Percentiles rank a stretch among this genome's conserved stretches.
Evolutionary conservation across 2,113 vertebrate species (phyloP).

Genomic region (Falco punctatus): DNA sequence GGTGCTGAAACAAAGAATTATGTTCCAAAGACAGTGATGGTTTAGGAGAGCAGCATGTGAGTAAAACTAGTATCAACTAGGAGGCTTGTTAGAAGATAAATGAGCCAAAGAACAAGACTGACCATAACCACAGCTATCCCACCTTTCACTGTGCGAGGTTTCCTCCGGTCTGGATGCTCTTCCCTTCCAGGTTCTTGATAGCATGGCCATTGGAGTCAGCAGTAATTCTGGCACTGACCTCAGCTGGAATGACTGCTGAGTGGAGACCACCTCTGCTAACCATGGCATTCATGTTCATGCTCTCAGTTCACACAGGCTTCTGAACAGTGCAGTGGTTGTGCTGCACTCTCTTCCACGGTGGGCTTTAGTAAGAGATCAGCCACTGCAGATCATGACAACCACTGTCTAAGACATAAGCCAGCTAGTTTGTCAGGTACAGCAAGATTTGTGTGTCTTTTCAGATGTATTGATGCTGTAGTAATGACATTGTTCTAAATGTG

Average conservation of each 20-base stretch:
- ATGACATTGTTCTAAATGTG: not conserved
- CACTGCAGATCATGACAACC: not conserved
- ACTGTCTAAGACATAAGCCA: not conserved
- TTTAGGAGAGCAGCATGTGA: not conserved
- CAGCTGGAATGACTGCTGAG: not conserved
- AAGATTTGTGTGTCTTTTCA: not conserved
- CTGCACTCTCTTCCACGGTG: accelerated
- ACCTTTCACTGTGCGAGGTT: not conserved
- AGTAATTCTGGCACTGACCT: not conserved
- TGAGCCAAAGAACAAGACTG: not conserved
- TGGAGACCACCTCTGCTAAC: not conserved
- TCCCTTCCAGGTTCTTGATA: not conserved
- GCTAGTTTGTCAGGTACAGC: not conserved
- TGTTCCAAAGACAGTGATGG: not conserved
- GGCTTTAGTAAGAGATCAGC: not conserved
- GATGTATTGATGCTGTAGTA: not conserved
- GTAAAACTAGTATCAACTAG: not conserved
- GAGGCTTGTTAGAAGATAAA: not conserved
- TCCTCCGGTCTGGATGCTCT: not conserved
- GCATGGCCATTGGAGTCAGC: not conserved
- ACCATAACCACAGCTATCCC: not conserved
- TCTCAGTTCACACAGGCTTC: accelerated
- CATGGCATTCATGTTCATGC: accelerated
- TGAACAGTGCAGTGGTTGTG: not conserved
- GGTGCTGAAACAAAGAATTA: not conserved